Base-by-base conservation (phyloP, 2,797 vertebrate genomes). In the Furcifer pardalis region DNA sequence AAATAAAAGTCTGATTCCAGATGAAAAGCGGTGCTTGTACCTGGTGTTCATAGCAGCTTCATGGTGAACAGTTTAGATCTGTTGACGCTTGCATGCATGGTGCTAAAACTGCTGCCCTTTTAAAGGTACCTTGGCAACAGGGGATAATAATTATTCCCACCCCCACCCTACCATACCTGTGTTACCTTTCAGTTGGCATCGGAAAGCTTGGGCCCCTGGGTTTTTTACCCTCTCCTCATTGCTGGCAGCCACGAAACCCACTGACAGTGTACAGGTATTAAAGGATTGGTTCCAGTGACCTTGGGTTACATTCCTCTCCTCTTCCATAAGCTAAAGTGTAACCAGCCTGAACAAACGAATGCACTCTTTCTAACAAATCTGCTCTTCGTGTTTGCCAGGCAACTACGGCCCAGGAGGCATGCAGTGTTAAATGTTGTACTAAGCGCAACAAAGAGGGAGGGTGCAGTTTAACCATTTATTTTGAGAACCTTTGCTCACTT, bases 331-430 rank as follows among this genome's bases (percentile, higher is more conserved):
- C 44, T 79, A 40, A 66, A 79, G 42, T 56, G 32, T 52, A 80
- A 79, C 77, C 30, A 63, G 44, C 32, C 40, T n/a, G 77, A 84
- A 84, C 32, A 65, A 65, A 73, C 44, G 37, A 84, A 15, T 32
- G 37, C 49, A n/a, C 27, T n/a, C 32, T 37, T 72, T 79, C 40
- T 56, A 40, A 13, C 35, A 65, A 72, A 63, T 44, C 17, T 46
- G 25, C 37, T 10, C 1, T 19, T 63, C 17, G 19, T 49, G 42
- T 79, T 84, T 79, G 37, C 7, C 44, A 56, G 69, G 66, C 75
- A 17, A 15, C 13, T 19, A 73, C 12, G 40, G 42, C 21, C 42
- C 3, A 62, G 68, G 40, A n/a, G 56, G 19, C 15, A 40, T 32
- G n/a, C 5, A 27, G 40, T 7, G 42, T 27, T 82, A 27, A 37